Evolutionary conservation across 2,888 invertebrate genomes (phyloP).

Genomic region (Harpagoxenus sublaevis): DNA sequence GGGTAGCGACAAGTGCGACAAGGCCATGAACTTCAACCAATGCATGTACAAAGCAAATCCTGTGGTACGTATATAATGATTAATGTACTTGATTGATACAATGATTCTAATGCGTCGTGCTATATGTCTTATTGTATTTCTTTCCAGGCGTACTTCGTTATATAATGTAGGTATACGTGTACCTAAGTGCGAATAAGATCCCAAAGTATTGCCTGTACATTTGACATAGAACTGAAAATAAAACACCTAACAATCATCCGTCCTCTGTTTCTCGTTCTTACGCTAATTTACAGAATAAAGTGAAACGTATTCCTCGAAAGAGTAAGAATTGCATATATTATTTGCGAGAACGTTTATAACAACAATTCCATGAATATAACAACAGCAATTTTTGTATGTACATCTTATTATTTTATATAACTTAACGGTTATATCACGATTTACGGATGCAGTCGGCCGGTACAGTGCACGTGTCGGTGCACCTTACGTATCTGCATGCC

Average conservation of each 20-base stretch:
- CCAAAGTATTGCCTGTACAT: conserved; percentile 11
- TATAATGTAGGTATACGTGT: conserved; percentile 52
- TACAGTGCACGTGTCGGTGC: not conserved
- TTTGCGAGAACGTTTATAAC: conserved; percentile 13
- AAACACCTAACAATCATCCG: not conserved
- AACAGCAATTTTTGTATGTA: conserved; percentile 30
- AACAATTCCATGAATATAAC: conserved; percentile 22
- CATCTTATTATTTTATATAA: conserved; percentile 33
- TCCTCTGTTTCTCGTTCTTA: not conserved
- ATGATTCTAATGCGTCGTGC: not conserved
- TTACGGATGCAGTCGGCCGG: not conserved
- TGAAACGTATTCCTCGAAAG: not conserved
- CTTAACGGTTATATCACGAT: not conserved
- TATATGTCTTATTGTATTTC: not conserved
- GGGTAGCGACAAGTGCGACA: conserved; percentile 78
- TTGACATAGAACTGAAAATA: conserved; percentile 22
- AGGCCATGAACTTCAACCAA: conserved; percentile 76
- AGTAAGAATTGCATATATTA: not conserved
- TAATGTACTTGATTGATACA: not conserved
- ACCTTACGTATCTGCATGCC: not conserved
- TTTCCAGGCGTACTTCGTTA: conserved; percentile 71
- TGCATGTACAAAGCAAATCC: conserved; percentile 80
- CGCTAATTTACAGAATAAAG: conserved; percentile 8
- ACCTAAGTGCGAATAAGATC: not conserved
- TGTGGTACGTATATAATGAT: conserved; percentile 72